phyloP scores from a whole-genome alignment of 2,113 vertebrate species.

The Periophthalmodon schlosseri region DNA sequence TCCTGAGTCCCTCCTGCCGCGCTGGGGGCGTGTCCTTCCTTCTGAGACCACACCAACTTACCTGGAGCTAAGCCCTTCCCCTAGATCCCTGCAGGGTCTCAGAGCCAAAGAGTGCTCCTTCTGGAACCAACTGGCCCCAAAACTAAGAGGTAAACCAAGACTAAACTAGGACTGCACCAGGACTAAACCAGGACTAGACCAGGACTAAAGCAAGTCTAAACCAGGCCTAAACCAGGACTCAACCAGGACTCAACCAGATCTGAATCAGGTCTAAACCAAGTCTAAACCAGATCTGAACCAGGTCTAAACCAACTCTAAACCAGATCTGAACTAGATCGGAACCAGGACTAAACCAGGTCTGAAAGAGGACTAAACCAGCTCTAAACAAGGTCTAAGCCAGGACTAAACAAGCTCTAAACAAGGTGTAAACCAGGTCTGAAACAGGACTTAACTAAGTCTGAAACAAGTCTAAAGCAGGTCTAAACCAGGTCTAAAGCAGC shows the following conservation, averaged over 20 bases:
- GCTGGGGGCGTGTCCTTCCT: slow-evolving; percentile 49
- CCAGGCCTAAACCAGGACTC: slow-evolving; percentile 13
- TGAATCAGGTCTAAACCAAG: neutral
- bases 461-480: no score
- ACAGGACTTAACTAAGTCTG: neutral
- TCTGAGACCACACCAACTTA: slow-evolving; percentile 49
- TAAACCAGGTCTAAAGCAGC: neutral
- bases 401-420: no score
- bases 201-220: neutral
- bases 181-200: neutral
- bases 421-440: neutral
- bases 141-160: slow-evolving; percentile 30
- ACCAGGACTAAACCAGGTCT: neutral
- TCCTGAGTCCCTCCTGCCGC: slow-evolving; percentile 49
- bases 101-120: slow-evolving; percentile 58
- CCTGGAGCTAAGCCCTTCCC: slow-evolving; percentile 53
- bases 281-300: neutral
- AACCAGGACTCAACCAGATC: neutral
- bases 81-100: slow-evolving; percentile 34
- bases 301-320: neutral
- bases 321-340: neutral
- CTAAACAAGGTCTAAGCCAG: neutral
- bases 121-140: slow-evolving; percentile 52
- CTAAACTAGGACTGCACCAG: neutral
- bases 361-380: no score